phyloP scores from a whole-genome alignment of 2,888 invertebrate genomes.

The Helobdella robusta region DNA sequence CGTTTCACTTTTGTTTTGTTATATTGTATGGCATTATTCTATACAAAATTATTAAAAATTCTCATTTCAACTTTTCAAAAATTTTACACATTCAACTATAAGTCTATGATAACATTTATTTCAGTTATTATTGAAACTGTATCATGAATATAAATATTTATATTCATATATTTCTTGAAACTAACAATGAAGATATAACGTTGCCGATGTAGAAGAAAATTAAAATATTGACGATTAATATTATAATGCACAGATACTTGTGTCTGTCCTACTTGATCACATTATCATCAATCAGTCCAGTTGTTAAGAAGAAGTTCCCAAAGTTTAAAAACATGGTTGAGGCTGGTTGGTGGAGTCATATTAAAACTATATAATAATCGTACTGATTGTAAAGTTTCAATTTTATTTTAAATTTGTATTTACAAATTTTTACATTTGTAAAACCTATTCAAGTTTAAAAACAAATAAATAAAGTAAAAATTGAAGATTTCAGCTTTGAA shows the following conservation, averaged over 20 bases:
- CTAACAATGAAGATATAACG: not conserved
- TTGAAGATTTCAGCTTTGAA: not conserved
- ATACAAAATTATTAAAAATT: too few species aligned
- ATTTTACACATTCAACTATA: too few species aligned
- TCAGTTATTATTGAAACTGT: too few species aligned
- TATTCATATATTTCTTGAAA: too few species aligned
- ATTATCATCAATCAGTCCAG: constrained; percentile 57
- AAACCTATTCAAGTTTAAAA: not conserved
- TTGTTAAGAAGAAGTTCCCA: constrained; percentile 56
- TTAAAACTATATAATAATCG: not conserved
- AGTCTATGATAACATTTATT: too few species aligned
- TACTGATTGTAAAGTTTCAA: not conserved
- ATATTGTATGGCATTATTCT: too few species aligned
- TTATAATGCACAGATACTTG: constrained; percentile 52
- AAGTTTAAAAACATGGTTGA: constrained; percentile 51
- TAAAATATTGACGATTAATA: not conserved
- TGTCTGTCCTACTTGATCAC: constrained; percentile 53
- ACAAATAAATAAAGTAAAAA: not conserved
- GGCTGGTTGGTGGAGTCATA: constrained; percentile 47
- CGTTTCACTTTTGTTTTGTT: too few species aligned
- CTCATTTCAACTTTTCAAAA: too few species aligned
- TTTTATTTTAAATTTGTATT: not conserved
- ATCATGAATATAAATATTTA: too few species aligned
- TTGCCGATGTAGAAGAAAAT: not conserved
- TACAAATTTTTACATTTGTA: not conserved